A percentile compares a stretch with the other conserved stretches of the same genome.
These are phyloP conservation scores for Pollenia labialis DNA, from an alignment of 2,888 invertebrate genomes.

Conservation along the genomic window DNA sequence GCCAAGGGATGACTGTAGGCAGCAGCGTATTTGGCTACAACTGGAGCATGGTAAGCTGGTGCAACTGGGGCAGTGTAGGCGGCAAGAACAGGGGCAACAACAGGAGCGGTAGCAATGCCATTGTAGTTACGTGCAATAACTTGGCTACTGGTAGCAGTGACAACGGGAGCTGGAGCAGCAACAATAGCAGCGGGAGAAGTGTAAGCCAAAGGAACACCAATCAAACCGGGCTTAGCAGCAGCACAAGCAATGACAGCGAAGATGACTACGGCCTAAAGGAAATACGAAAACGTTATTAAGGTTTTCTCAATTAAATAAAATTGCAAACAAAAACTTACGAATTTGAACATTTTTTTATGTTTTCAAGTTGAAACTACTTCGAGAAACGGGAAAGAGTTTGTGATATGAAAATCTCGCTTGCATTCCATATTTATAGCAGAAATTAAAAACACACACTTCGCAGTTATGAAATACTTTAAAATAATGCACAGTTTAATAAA, in stretches of 20 bases:
- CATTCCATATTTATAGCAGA: too few species aligned
- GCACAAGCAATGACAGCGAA: conserved; percentile 71
- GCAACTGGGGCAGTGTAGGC: conserved; percentile 45
- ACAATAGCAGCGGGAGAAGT: conserved; percentile 71
- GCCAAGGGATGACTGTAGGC: conserved; percentile 50
- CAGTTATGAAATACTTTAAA: too few species aligned
- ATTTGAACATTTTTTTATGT: conserved; percentile 40
- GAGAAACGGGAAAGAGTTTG: too few species aligned
- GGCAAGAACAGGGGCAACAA: conserved; percentile 72
- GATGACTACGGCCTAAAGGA: conserved; percentile 62
- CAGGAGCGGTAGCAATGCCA: conserved; percentile 73
- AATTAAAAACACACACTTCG: too few species aligned
- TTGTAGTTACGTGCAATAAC: conserved; percentile 79
- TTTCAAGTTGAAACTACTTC: not conserved
- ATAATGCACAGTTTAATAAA: too few species aligned
- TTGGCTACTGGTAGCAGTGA: conserved; percentile 79
- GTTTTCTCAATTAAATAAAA: not conserved
- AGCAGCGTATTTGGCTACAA: conserved; percentile 50
- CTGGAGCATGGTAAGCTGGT: conserved; percentile 40
- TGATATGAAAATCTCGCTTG: too few species aligned
- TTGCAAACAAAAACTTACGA: conserved; percentile 23
- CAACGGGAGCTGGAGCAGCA: conserved; percentile 62
- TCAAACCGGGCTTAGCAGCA: conserved; percentile 71
- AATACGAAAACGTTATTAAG: not conserved
- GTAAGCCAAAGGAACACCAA: conserved; percentile 63